Conservation (phyloP, 1,140 invertebrate species). For the Lineus longissimus region DNA sequence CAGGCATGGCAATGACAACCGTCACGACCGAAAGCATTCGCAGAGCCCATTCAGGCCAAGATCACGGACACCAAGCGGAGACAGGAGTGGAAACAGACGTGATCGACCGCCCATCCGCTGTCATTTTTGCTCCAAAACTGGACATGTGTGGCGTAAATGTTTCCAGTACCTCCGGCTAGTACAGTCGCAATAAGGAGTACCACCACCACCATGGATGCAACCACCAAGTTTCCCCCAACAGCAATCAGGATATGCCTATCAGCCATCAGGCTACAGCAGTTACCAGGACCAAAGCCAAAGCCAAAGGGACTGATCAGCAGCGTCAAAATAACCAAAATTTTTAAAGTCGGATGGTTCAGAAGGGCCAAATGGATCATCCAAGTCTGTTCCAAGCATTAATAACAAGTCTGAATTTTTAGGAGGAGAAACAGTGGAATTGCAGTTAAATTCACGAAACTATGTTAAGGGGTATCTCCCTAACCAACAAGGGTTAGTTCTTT, state of each 20-base stretch:
- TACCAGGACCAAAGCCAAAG: neutral
- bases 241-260: no score
- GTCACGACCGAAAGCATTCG: neutral
- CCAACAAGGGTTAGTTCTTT: neutral
- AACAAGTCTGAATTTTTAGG: neutral
- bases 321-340: neutral
- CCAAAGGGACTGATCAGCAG: neutral
- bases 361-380: neutral
- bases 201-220: no score
- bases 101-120: neutral
- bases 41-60: no score
- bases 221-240: no score
- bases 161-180: no score
- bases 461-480: no score
- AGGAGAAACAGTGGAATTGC: neutral
- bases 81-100: neutral
- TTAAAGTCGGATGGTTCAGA: neutral
- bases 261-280: no score
- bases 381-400: neutral
- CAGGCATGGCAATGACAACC: neutral
- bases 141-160: no score
- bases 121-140: no score
- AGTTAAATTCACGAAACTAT: neutral
- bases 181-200: no score
- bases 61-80: neutral